Percentiles rank a stretch among this genome's conserved stretches.
Conservation (phyloP, 2,888 invertebrate genomes). For the Amblyjoppa proteus region DNA sequence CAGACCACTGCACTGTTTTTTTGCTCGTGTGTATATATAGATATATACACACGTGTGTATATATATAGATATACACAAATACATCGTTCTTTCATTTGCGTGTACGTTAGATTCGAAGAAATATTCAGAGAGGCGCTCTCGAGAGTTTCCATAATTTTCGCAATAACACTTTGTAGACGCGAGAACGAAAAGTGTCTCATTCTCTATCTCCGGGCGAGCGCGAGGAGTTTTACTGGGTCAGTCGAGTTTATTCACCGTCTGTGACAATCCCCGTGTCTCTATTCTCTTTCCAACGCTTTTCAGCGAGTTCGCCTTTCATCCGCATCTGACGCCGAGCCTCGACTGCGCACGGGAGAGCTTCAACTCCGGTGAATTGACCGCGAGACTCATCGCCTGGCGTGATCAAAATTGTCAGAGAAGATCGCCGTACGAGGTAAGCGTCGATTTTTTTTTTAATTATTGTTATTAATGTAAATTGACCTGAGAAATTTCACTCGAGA, state of each 20-base stretch:
- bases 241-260: slow-evolving; percentile 36
- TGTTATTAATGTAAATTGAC: background rate
- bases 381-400: slow-evolving; percentile 80
- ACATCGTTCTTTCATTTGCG: slow-evolving; percentile 5
- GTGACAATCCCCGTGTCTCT: slow-evolving; percentile 17
- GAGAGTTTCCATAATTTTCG: slow-evolving; percentile 20
- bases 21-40: background rate
- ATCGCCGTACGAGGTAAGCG: slow-evolving; percentile 38
- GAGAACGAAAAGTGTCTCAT: slow-evolving; percentile 6
- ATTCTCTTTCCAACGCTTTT: slow-evolving; percentile 7
- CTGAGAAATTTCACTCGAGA: background rate
- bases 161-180: slow-evolving; percentile 1
- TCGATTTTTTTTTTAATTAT: background rate
- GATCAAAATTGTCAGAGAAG: slow-evolving; percentile 71
- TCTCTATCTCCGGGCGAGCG: background rate
- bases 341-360: slow-evolving; percentile 73
- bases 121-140: slow-evolving; percentile 20
- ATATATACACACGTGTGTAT: background rate
- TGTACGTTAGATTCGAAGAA: background rate
- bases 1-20: background rate
- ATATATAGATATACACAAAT: no score
- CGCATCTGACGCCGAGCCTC: slow-evolving; percentile 69
- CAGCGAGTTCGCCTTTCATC: slow-evolving; percentile 74
- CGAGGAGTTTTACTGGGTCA: slow-evolving; percentile 41
- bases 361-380: slow-evolving; percentile 80